Percentiles rank a stretch among this genome's conserved stretches.
These are phyloP conservation scores for Troides oblongomaculatus DNA, from an alignment of 2,888 invertebrate genomes.

Conservation along the genomic window DNA sequence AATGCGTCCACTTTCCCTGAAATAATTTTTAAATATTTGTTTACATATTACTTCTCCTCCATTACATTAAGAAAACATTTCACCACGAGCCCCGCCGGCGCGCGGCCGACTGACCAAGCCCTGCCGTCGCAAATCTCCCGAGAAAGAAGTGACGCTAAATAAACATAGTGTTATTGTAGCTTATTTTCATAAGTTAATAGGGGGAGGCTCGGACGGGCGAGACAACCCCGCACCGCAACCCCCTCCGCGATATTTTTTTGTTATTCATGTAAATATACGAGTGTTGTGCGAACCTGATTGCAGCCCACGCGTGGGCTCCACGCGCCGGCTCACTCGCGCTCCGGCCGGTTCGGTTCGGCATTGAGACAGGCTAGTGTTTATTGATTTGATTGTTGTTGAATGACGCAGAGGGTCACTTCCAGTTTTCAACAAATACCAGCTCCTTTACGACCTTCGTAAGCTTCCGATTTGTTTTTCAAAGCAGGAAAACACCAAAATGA, in stretches of 20 bases:
- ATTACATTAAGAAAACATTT: background rate
- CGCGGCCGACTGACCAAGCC: constrained; percentile 22
- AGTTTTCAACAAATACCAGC: no score
- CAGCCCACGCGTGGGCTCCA: constrained; percentile 14
- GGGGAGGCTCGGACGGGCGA: constrained; percentile 41
- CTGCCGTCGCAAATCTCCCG: constrained; percentile 58
- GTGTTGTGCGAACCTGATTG: constrained; percentile 40
- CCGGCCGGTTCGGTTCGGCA: no score
- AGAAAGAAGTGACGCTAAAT: constrained; percentile 72
- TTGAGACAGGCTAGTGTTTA: no score
- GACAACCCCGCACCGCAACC: constrained; percentile 34
- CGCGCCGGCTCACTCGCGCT: no score
- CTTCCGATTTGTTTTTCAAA: no score
- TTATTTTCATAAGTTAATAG: constrained; percentile 80
- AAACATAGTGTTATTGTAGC: constrained; percentile 78
- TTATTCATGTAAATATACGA: constrained; percentile 54
- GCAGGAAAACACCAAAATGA: no score
- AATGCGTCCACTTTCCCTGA: no score
- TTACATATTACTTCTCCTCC: background rate
- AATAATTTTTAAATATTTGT: background rate
- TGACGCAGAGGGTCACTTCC: no score
- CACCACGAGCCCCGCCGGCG: background rate
- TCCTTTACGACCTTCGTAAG: no score
- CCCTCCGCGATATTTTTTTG: constrained; percentile 41
- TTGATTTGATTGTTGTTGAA: no score